Conservation (phyloP, 2,113 vertebrate genomes). For the Macaca fascicularis region DNA sequence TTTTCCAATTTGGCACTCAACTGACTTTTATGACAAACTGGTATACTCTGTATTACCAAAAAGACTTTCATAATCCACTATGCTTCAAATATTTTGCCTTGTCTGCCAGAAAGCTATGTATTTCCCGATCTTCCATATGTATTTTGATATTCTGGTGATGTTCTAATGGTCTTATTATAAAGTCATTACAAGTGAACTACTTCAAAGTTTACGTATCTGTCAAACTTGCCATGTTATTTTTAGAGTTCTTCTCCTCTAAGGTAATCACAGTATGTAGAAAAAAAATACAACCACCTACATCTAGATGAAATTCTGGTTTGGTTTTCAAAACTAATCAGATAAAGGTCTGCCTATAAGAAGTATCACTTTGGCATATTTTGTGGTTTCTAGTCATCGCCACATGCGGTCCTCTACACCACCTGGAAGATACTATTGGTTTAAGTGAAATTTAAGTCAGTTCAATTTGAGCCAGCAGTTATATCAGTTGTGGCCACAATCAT, state of each 20-base stretch:
- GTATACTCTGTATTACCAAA: slow-evolving; percentile 11
- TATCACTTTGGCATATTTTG: not conserved
- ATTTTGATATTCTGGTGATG: not conserved
- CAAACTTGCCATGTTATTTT: slow-evolving; percentile 6
- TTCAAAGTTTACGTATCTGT: slow-evolving; percentile 24
- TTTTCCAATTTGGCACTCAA: not conserved
- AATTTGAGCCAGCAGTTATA: slow-evolving; percentile 28
- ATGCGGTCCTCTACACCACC: slow-evolving; percentile 41
- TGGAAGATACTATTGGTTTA: slow-evolving; percentile 58
- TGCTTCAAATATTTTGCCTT: not conserved
- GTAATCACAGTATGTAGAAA: not conserved
- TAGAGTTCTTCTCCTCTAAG: not conserved
- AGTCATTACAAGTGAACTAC: not conserved
- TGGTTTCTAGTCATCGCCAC: slow-evolving; percentile 33
- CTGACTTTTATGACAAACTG: slow-evolving; percentile 38
- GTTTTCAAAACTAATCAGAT: slow-evolving; percentile 48
- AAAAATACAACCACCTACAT: not conserved
- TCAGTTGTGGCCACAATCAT: slow-evolving; percentile 51
- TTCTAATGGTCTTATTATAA: slow-evolving; percentile 46
- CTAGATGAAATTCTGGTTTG: slow-evolving; percentile 38
- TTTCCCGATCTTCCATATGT: not conserved
- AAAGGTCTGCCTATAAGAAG: not conserved
- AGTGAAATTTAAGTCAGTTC: slow-evolving; percentile 55
- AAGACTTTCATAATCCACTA: not conserved
- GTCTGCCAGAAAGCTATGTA: not conserved